These are phyloP conservation scores for Emydura subglobosa DNA, from an alignment of 2,113 vertebrate genomes.

Conservation along the genomic window DNA sequence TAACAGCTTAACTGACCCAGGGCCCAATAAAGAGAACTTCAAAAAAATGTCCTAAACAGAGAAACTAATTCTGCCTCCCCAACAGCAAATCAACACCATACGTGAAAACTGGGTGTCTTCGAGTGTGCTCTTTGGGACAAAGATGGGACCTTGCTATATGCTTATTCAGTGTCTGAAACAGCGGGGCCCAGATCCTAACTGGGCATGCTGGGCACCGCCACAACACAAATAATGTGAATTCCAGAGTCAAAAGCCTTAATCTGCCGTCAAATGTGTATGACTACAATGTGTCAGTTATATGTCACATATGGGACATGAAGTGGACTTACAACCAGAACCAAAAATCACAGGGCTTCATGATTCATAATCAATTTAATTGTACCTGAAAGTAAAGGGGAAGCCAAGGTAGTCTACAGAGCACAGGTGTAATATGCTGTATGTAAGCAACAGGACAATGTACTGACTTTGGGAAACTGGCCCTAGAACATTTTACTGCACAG, in stretches of 20 bases:
- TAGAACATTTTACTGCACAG: background rate
- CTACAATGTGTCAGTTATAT: background rate
- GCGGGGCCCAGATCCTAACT: background rate
- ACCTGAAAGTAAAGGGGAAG: background rate
- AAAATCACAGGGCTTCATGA: background rate
- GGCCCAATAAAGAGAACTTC: background rate
- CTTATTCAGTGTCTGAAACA: background rate
- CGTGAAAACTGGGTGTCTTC: background rate
- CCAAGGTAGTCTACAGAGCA: background rate
- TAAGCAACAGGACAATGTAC: background rate
- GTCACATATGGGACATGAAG: background rate
- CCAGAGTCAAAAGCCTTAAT: background rate
- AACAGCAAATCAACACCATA: background rate
- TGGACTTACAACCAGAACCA: background rate
- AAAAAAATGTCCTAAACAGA: background rate
- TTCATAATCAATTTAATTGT: background rate
- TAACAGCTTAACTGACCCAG: background rate
- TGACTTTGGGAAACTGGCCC: background rate
- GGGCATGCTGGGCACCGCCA: background rate
- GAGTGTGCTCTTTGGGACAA: background rate
- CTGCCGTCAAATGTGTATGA: accelerated
- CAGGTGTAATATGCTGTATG: background rate
- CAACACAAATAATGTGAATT: background rate
- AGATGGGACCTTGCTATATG: accelerated
- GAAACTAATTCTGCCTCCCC: background rate